Conservation (phyloP, 2,888 invertebrate genomes). For the Trilocha varians region DNA sequence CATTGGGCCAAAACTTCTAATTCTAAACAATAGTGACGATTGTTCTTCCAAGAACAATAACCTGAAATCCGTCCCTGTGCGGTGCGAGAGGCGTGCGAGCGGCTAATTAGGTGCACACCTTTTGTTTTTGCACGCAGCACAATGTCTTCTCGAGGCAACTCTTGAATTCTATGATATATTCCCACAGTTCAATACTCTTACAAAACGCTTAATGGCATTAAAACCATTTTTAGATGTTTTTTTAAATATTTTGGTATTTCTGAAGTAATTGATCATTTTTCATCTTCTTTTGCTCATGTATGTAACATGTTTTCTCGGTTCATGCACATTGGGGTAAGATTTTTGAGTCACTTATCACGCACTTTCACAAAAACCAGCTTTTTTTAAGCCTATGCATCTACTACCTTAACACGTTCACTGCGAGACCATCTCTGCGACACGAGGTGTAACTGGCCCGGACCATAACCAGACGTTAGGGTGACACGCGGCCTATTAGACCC, state of each 20-base stretch:
- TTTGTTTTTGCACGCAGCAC: conserved; percentile 53
- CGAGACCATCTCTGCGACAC: no score
- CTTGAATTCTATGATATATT: conserved; percentile 50
- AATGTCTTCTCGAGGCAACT: conserved; percentile 48
- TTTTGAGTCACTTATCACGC: no score
- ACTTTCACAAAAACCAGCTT: no score
- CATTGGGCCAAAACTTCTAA: neutral
- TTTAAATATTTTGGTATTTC: conserved; percentile 24
- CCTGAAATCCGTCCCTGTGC: conserved; percentile 9
- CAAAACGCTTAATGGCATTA: conserved; percentile 43
- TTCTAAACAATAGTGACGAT: neutral
- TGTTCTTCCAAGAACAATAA: neutral
- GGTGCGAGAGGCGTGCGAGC: conserved; percentile 38
- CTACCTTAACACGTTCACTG: no score
- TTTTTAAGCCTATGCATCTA: no score
- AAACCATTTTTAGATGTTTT: conserved; percentile 31
- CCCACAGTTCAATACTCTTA: conserved; percentile 57
- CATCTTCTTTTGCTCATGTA: no score
- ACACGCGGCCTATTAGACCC: no score
- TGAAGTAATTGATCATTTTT: conserved; percentile 25
- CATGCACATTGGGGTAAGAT: no score
- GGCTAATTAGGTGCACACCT: conserved; percentile 52
- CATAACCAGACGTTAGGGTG: no score
- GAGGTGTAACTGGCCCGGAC: no score
- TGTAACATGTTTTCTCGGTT: no score